Evolutionary conservation across 2,888 invertebrate species (phyloP).

Genomic region (Galerucella calmariensis): DNA sequence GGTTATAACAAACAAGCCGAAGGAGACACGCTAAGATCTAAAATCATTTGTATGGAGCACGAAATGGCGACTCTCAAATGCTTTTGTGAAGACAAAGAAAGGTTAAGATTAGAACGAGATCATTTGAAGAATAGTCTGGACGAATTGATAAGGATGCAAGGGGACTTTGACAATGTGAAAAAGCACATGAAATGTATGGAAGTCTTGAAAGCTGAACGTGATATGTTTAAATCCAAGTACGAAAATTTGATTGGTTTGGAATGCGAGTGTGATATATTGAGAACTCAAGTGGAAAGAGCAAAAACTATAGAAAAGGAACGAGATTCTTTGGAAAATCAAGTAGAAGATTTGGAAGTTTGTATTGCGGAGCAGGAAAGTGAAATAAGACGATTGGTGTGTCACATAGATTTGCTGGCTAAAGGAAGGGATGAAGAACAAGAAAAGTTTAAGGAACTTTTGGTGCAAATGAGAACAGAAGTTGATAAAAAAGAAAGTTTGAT

Average conservation of each 20-base stretch:
- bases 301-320: slow-evolving; percentile 65
- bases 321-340: slow-evolving; percentile 65
- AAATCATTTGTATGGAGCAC: slow-evolving; percentile 51
- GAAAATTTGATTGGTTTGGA: slow-evolving; percentile 56
- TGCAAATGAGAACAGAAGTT: slow-evolving; percentile 57
- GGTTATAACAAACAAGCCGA: slow-evolving; percentile 49
- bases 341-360: slow-evolving; percentile 69
- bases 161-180: slow-evolving; percentile 56
- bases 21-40: slow-evolving; percentile 51
- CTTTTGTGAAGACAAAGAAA: slow-evolving; percentile 53
- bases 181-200: slow-evolving; percentile 53
- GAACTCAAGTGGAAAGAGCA: slow-evolving; percentile 56
- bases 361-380: slow-evolving; percentile 70
- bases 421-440: slow-evolving; percentile 60
- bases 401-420: slow-evolving; percentile 67
- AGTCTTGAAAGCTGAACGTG: slow-evolving; percentile 58
- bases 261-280: slow-evolving; percentile 55
- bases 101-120: slow-evolving; percentile 59
- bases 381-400: slow-evolving; percentile 68
- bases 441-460: slow-evolving; percentile 56
- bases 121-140: slow-evolving; percentile 50
- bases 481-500: slow-evolving; percentile 59
- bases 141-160: slow-evolving; percentile 56
- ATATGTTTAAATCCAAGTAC: slow-evolving; percentile 60
- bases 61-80: slow-evolving; percentile 55